These are phyloP conservation scores for Alces alces DNA, from an alignment of 2,113 vertebrate genomes.

Conservation along the genomic window DNA sequence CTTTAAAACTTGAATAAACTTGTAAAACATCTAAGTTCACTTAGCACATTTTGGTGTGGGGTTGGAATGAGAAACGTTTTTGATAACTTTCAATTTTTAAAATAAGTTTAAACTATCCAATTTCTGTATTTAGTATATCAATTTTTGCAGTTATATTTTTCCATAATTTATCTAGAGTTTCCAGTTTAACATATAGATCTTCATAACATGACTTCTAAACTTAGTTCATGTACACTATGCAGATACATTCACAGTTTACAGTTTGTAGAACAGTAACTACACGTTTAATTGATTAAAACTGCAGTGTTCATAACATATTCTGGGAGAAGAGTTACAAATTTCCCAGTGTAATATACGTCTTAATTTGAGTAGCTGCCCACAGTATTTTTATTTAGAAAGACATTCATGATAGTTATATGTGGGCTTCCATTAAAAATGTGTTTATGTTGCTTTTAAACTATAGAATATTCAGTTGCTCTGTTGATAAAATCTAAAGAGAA, in stretches of 20 bases:
- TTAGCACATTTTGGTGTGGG: not conserved
- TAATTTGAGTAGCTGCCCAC: not conserved
- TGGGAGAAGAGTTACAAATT: slow-evolving; percentile 10
- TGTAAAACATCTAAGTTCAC: not conserved
- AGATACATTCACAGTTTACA: not conserved
- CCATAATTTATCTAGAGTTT: not conserved
- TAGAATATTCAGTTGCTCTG: slow-evolving; percentile 1
- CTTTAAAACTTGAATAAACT: not conserved
- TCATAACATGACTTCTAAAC: not conserved
- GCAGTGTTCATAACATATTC: not conserved
- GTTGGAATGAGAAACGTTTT: not conserved
- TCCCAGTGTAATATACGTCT: not conserved
- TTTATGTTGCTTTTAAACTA: not conserved
- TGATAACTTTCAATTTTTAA: not conserved
- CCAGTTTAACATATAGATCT: not conserved
- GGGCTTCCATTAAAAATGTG: slow-evolving; percentile 24
- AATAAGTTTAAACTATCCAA: not conserved
- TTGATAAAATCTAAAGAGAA: not conserved
- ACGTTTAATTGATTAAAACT: slow-evolving; percentile 54
- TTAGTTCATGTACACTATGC: not conserved
- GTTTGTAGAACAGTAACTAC: slow-evolving; percentile 8
- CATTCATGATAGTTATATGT: not conserved
- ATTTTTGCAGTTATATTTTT: not conserved
- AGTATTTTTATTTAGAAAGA: slow-evolving; percentile 32
- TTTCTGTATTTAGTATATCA: not conserved